A percentile compares a stretch with the other conserved stretches of the same genome.
phyloP scores from a whole-genome alignment of 2,113 vertebrate species.

The Polyodon spathula region DNA sequence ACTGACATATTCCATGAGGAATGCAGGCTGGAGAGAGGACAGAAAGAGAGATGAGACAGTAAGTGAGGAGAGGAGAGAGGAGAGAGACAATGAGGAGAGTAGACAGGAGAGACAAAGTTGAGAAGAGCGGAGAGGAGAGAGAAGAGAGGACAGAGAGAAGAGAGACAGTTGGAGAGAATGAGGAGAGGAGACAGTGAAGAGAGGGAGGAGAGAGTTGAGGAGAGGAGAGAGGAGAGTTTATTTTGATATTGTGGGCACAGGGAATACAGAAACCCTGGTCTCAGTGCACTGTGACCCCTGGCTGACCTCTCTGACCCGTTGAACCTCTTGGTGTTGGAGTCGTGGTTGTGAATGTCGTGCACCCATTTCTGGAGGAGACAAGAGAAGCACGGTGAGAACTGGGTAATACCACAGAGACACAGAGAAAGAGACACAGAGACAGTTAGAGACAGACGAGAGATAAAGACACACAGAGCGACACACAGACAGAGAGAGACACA shows the following conservation, averaged over 20 bases:
- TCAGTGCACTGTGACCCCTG: too few relatives aligned
- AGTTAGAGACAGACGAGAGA: neutral
- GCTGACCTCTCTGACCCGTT: slow-evolving; percentile 58
- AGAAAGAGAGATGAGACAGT: too few relatives aligned
- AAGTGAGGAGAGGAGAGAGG: too few relatives aligned
- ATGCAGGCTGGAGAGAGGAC: slow-evolving; percentile 47
- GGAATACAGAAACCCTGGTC: neutral
- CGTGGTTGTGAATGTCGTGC: slow-evolving; percentile 56
- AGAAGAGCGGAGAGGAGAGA: too few relatives aligned
- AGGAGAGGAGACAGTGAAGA: too few relatives aligned
- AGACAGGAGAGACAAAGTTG: neutral
- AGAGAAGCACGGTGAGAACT: neutral
- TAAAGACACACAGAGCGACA: neutral
- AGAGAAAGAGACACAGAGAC: neutral
- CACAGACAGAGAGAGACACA: neutral
- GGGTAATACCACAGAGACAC: neutral
- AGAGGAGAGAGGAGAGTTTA: too few relatives aligned
- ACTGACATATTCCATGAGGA: slow-evolving; percentile 59
- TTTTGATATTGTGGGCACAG: too few relatives aligned
- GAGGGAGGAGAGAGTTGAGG: neutral
- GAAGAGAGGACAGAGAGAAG: neutral
- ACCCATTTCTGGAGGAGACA: slow-evolving; percentile 47
- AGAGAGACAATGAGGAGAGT: too few relatives aligned
- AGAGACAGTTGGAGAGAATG: too few relatives aligned
- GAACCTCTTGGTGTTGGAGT: slow-evolving; percentile 54